Evolutionary conservation across 2,797 vertebrate species (phyloP), one percentile per base, ranked within the genome.

Genomic region (Telmatherina bonti): DNA sequence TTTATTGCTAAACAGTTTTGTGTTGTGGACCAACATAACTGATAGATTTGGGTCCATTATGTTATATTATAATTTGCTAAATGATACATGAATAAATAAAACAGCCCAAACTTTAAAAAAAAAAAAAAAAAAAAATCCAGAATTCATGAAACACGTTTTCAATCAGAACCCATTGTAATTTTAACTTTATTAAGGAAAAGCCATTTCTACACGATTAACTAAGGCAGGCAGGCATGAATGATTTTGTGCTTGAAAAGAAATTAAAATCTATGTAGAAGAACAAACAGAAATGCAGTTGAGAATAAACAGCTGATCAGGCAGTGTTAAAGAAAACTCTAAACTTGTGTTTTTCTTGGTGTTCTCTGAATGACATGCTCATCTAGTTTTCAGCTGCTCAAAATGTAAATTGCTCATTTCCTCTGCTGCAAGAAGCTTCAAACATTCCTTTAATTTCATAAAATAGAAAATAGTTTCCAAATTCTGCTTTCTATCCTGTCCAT

Each of bases 231-330:
- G 55, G 59, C 54, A 49, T 10, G 63, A 58, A 55, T 45, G 66
- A 43, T 70, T 30, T 76, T 43, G 27, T 41, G 15, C 24, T 76
- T 27, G 59, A 69, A 78, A 53, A 22, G 31, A 65, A 81, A 75
- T 72, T 78, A 70, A 73, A 79, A 68, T 16, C 67, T 63, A 38
- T 51, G 29, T 36, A 66, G 62, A 74, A 60, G 67, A 79, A 76
- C 57, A 78, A 79, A 53, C n/a, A 6, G 24, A 57, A 57, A 29
- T 27, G 29, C 1, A 58, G 49, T 9, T 10, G n/a, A 71, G 43
- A 69, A 35, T 12, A n/a, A 78, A 74, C 51, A 43, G 51, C n/a
- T 63, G 54, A 67, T 62, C 27, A 55, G 62, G 54, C 22, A 49
- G 38, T 54, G 31, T 41, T 24, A 43, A 38, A 61, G 29, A 36